A percentile compares a stretch with the other conserved stretches of the same genome.
phyloP scores from a whole-genome alignment of 2,888 invertebrate species.

The Gastracanthus pulcherrimus region DNA sequence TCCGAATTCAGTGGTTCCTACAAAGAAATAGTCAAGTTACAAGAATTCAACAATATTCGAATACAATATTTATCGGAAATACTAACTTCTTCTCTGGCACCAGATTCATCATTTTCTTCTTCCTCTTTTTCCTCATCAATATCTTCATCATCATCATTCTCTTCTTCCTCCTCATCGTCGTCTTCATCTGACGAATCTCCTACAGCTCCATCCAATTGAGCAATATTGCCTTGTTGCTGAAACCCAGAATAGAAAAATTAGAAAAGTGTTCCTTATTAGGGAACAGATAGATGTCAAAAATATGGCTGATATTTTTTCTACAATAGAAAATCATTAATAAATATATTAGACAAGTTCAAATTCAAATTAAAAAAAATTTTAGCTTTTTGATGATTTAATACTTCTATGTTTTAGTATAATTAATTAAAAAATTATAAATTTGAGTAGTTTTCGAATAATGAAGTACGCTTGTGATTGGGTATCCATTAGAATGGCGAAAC shows the following conservation, averaged over 20 bases:
- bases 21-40: slow-evolving; percentile 27
- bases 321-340: too few relatives aligned
- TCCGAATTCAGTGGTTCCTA: slow-evolving; percentile 97
- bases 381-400: too few relatives aligned
- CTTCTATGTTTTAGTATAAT: too few relatives aligned
- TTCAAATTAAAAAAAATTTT: too few relatives aligned
- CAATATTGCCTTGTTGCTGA: slow-evolving; percentile 69
- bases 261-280: too few relatives aligned
- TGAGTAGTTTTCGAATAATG: too few relatives aligned
- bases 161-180: slow-evolving; percentile 87
- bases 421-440: too few relatives aligned
- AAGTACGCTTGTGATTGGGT: too few relatives aligned
- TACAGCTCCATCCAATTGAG: slow-evolving; percentile 82
- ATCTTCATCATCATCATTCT: slow-evolving; percentile 78
- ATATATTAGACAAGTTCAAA: too few relatives aligned
- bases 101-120: slow-evolving; percentile 76
- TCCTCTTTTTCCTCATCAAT: slow-evolving; percentile 79
- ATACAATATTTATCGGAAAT: slow-evolving; percentile 5
- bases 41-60: neutral
- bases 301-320: too few relatives aligned
- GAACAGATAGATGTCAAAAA: too few relatives aligned
- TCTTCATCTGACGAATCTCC: slow-evolving; percentile 87
- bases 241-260: slow-evolving; percentile 45
- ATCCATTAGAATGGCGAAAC: too few relatives aligned
- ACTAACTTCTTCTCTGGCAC: slow-evolving; percentile 74